These are phyloP conservation scores for Gobius niger DNA, from an alignment of 2,113 vertebrate genomes.

Conservation along the genomic window DNA sequence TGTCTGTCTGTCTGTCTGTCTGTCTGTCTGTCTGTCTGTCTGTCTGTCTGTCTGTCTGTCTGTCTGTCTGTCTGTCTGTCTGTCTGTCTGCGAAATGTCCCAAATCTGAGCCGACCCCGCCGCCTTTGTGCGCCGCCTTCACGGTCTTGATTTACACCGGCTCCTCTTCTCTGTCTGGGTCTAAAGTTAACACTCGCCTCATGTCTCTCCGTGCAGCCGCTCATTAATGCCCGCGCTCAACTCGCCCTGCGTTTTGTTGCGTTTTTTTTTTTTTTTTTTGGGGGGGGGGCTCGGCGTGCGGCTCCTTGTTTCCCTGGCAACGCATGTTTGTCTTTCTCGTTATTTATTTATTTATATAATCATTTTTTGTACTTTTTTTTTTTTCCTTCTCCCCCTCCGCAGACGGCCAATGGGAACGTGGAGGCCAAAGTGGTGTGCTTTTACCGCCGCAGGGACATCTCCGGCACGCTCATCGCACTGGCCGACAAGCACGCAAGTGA, in stretches of 20 bases:
- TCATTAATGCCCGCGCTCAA: neutral
- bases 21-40: no score
- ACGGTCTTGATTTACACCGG: neutral
- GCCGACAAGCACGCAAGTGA: constrained; percentile 98
- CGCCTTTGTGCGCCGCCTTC: neutral
- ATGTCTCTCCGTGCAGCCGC: constrained; percentile 13
- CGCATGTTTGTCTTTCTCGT: constrained; percentile 67
- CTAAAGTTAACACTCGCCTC: constrained; percentile 43
- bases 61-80: no score
- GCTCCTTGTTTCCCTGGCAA: constrained; percentile 72
- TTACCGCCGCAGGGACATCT: constrained; percentile 95
- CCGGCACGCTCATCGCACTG: constrained; percentile 91
- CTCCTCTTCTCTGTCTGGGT: constrained; percentile 29
- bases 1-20: no score
- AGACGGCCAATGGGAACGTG: constrained; percentile 98
- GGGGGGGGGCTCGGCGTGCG: constrained; percentile 38
- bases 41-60: no score
- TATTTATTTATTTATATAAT: neutral
- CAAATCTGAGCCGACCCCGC: no score
- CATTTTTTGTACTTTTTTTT: neutral
- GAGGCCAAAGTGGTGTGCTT: constrained; percentile 99
- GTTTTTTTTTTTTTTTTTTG: constrained; percentile 1
- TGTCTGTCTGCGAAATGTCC: neutral
- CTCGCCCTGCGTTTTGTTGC: neutral
- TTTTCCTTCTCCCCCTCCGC: constrained; percentile 20